Conservation (phyloP, 2,113 vertebrate species). For the Zapornia atra region DNA sequence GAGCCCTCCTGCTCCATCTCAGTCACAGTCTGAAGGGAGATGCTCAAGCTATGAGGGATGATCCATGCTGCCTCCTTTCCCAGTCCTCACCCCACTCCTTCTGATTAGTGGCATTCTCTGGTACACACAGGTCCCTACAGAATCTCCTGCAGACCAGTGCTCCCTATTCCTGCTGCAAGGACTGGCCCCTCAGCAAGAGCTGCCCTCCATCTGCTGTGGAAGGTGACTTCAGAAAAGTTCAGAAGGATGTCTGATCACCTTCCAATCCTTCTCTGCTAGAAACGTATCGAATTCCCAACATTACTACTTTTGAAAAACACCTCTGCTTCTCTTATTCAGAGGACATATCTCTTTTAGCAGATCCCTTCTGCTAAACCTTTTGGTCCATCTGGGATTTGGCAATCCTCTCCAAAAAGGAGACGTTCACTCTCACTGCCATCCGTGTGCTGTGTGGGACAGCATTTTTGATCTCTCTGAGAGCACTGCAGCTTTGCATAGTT, state of each 20-base stretch:
- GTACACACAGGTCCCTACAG: accelerated
- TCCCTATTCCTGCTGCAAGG: accelerated
- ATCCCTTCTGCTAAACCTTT: background rate
- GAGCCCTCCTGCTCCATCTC: background rate
- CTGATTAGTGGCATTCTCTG: background rate
- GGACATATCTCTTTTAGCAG: background rate
- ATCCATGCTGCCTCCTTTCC: background rate
- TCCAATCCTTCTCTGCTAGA: background rate
- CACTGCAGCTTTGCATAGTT: background rate
- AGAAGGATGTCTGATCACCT: background rate
- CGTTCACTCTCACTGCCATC: background rate
- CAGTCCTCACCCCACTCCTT: background rate
- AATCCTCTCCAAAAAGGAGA: background rate
- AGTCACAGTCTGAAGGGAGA: background rate
- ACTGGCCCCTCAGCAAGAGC: background rate
- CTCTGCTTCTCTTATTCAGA: background rate
- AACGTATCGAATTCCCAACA: background rate
- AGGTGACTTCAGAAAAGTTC: background rate
- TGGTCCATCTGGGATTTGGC: background rate
- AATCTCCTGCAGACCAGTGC: background rate
- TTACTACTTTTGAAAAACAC: background rate
- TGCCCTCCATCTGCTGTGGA: background rate
- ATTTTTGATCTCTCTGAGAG: background rate
- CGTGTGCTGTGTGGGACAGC: background rate
- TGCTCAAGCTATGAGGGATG: background rate